phyloP scores from a whole-genome alignment of 1,140 invertebrate species.

The Pomacea maculata region DNA sequence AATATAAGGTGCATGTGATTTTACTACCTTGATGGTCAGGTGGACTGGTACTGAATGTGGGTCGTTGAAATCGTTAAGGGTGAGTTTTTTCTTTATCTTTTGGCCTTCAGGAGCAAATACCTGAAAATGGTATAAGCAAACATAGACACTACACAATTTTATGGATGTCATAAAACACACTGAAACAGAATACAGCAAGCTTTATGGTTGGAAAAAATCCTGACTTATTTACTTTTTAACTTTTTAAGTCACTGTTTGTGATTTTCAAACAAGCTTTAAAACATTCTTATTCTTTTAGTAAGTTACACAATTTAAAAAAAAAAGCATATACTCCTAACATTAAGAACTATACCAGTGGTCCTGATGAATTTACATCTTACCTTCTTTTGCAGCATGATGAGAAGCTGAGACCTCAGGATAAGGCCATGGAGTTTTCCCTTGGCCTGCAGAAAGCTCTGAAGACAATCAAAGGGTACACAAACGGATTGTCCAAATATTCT shows the following conservation, averaged over 20 bases:
- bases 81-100: constrained; percentile 40
- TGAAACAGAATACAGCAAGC: too few relatives aligned
- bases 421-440: constrained; percentile 58
- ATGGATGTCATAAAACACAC: not conserved
- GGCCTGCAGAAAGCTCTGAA: constrained; percentile 31
- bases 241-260: too few relatives aligned
- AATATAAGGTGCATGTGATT: not conserved
- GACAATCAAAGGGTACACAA: constrained; percentile 24
- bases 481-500: not conserved
- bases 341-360: too few relatives aligned
- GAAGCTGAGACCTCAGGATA: constrained; percentile 62
- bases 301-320: too few relatives aligned
- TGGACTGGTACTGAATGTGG: constrained; percentile 79
- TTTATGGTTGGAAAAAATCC: too few relatives aligned
- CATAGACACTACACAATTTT: not conserved
- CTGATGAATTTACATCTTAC: constrained; percentile 29
- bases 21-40: constrained; percentile 26
- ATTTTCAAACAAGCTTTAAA: too few relatives aligned
- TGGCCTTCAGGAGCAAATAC: constrained; percentile 52
- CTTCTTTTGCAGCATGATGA: constrained; percentile 73
- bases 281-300: too few relatives aligned
- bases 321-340: too few relatives aligned
- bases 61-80: constrained; percentile 78
- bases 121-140: constrained; percentile 27
- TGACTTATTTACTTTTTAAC: too few relatives aligned